Percentiles rank a stretch among this genome's conserved stretches.
Evolutionary conservation across 2,888 invertebrate genomes (phyloP).

Genomic region (Monoplex corrugatus): DNA sequence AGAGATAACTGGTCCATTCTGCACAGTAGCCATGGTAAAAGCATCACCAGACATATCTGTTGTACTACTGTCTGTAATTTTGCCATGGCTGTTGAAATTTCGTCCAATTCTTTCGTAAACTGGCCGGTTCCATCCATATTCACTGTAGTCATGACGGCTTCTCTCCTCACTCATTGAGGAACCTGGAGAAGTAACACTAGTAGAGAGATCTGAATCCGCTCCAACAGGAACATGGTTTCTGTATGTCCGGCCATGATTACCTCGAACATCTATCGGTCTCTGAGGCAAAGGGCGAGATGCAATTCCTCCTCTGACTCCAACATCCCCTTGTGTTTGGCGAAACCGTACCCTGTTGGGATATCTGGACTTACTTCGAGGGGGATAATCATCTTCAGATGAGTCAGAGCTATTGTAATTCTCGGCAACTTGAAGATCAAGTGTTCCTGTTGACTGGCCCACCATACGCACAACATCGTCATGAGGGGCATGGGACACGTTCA

Average conservation of each 20-base stretch:
- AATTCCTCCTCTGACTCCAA: conserved; percentile 32
- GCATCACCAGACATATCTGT: conserved; percentile 41
- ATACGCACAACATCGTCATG: conserved; percentile 96
- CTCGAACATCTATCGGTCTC: conserved; percentile 49
- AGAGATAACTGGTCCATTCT: conserved; percentile 52
- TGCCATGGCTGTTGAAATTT: neutral
- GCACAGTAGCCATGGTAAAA: conserved; percentile 42
- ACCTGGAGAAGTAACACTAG: conserved; percentile 52
- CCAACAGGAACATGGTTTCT: conserved; percentile 40
- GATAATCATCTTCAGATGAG: conserved; percentile 88
- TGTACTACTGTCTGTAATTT: conserved; percentile 21
- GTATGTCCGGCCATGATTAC: conserved; percentile 10
- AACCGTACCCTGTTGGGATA: conserved; percentile 78
- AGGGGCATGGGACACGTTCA: conserved; percentile 93
- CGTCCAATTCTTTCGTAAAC: conserved; percentile 37
- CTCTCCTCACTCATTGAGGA: conserved; percentile 45
- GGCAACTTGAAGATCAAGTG: conserved; percentile 75
- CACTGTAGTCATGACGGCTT: conserved; percentile 23
- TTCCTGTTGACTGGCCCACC: conserved; percentile 92
- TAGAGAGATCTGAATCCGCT: conserved; percentile 56
- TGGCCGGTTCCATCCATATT: conserved; percentile 13
- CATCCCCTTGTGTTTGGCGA: conserved; percentile 49
- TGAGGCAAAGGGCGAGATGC: conserved; percentile 50
- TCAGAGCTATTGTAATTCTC: conserved; percentile 89
- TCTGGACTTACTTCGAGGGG: conserved; percentile 78